Base-by-base conservation (phyloP, 2,797 vertebrate genomes). In the Mus minutoides region DNA sequence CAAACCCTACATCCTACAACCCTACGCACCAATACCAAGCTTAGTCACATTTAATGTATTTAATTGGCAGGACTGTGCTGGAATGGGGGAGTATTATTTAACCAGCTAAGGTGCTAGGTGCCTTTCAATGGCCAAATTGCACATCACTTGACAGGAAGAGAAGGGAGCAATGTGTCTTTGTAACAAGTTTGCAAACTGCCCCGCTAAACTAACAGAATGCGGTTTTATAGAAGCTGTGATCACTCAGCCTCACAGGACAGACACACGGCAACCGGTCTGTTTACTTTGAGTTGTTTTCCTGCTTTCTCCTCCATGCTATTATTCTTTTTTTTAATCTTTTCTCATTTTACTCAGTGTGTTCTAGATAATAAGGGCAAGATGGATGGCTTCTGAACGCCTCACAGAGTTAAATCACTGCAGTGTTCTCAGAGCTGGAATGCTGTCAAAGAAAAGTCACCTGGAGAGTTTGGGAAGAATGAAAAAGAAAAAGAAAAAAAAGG, bases 211-310 rank as follows among this genome's bases (percentile, higher is more conserved):
- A 7, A 14, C 40, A 12, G 46, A 69, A 54, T 21, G 37, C 1
- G 13, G 31, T 89, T 93, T 95, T 86, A 60, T 67, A 60, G 71
- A 93, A 21, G 62, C 52, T 88, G 69, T 67, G 86, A 62, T 89
- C 46, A 8, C n/a, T 80, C 64, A n/a, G 8, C 88, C 22, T 78
- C 31, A 56, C 21, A 75, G 67, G 64, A 78, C 10, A n/a, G n/a
- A n/a, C n/a, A n/a, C n/a, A 86, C 6, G 54, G 11, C 34, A 73
- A 52, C 6, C 40, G 10, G 22, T 62, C 69, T 95, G 37, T 97
- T 93, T 86, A 91, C 75, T 91, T 94, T 75, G n/a, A 91, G 34
- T 73, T 76, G 16, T 92, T 92, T 92, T 60, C 82, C n/a, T 80
- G 90, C 69, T 75, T 90, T 77, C 79, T 37, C 43, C 43, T 73